A percentile compares a stretch with the other conserved stretches of the same genome.
Evolutionary conservation across 1,140 invertebrate genomes (phyloP).

Genomic region (Ceratina calcarata): DNA sequence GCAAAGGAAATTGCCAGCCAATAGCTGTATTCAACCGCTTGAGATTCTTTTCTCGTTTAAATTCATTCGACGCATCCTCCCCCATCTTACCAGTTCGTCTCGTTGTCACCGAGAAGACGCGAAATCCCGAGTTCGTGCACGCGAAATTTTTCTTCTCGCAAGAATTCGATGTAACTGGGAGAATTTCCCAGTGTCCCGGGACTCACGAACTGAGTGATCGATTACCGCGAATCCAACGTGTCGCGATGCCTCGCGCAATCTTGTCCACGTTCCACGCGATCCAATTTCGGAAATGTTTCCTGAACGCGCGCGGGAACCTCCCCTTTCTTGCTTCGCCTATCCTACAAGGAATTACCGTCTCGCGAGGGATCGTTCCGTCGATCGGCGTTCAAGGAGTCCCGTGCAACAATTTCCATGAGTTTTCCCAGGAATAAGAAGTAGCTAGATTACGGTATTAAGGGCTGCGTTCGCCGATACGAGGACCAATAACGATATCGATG

Average conservation of each 20-base stretch:
- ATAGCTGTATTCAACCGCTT: neutral
- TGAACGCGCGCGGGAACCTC: neutral
- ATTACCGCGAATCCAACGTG: neutral
- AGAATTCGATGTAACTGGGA: neutral
- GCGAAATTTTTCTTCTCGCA: neutral
- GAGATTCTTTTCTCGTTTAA: neutral
- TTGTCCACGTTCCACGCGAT: slow-evolving; percentile 17
- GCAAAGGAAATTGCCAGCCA: neutral
- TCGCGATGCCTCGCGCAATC: slow-evolving; percentile 25
- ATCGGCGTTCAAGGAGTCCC: neutral
- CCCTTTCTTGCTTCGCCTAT: neutral
- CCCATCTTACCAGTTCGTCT: too few relatives aligned
- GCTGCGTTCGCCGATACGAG: slow-evolving; percentile 48
- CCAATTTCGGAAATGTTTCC: slow-evolving; percentile 8
- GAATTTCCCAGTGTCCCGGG: neutral
- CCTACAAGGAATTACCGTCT: neutral
- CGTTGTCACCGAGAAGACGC: too few relatives aligned
- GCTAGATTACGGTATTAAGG: slow-evolving; percentile 46
- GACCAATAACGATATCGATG: slow-evolving; percentile 28
- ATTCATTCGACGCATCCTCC: neutral
- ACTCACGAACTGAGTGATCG: neutral
- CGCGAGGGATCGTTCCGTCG: neutral
- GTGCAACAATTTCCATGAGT: neutral
- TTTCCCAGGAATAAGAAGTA: neutral
- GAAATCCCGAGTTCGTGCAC: neutral